These are phyloP conservation scores for Sebastes paucispinis DNA, from an alignment of 2,797 vertebrate species.

Conservation along the genomic window DNA sequence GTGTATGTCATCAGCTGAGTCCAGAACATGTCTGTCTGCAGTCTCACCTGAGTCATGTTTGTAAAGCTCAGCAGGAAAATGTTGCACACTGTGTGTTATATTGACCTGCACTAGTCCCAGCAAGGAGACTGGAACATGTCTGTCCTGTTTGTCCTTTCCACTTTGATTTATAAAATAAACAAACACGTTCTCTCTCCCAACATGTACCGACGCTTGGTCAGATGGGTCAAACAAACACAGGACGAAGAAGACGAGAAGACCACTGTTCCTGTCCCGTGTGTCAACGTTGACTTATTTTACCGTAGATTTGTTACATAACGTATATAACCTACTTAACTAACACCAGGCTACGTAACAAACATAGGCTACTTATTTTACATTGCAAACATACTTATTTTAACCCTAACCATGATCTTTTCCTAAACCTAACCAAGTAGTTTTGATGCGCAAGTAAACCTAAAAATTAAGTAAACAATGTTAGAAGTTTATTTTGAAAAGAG, in stretches of 20 bases:
- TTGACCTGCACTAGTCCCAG: conserved; percentile 1
- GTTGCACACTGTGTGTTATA: neutral
- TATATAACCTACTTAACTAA: too few relatives aligned
- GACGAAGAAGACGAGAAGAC: too few relatives aligned
- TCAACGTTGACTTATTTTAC: neutral
- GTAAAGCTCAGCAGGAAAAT: conserved; percentile 32
- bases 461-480: neutral
- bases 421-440: neutral
- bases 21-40: conserved; percentile 11
- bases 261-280: too few relatives aligned
- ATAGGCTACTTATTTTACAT: too few relatives aligned
- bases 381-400: too few relatives aligned
- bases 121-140: neutral
- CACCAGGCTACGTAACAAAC: too few relatives aligned
- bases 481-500: too few relatives aligned
- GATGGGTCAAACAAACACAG: too few relatives aligned
- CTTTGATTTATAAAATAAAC: neutral
- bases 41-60: conserved; percentile 4
- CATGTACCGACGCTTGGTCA: too few relatives aligned
- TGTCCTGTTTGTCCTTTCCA: neutral
- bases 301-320: neutral
- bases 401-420: neutral
- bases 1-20: conserved; percentile 1
- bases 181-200: too few relatives aligned
- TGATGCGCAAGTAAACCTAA: neutral